Conservation (phyloP, 2,888 invertebrate species). For the Drosophila aldrichi region DNA sequence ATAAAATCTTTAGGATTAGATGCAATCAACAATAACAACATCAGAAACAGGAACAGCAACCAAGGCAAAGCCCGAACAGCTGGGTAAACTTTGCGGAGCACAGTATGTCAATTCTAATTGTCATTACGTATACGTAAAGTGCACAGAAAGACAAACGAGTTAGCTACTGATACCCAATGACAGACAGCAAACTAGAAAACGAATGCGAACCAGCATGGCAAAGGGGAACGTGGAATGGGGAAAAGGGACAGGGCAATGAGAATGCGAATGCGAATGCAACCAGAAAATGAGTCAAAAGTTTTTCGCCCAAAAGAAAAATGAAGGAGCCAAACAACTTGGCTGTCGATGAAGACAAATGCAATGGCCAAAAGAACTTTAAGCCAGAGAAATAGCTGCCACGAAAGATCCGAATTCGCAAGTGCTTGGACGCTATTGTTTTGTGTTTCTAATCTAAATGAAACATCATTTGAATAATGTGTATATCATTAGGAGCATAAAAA, state of each 20-base stretch:
- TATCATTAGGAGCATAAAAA: neutral
- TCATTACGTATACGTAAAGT: constrained; percentile 81
- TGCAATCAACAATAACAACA: constrained; percentile 80
- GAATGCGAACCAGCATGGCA: constrained; percentile 29
- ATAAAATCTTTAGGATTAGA: constrained; percentile 79
- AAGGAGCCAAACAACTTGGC: constrained; percentile 78
- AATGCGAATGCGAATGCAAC: constrained; percentile 9
- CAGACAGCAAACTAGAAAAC: constrained; percentile 63
- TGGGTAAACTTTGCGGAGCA: constrained; percentile 61
- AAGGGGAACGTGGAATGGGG: neutral
- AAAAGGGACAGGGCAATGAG: neutral
- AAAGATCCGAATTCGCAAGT: neutral
- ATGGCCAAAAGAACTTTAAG: constrained; percentile 30
- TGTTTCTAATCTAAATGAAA: neutral
- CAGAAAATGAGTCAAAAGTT: constrained; percentile 64
- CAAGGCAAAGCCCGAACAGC: constrained; percentile 44
- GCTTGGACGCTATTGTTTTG: neutral
- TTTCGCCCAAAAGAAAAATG: constrained; percentile 77
- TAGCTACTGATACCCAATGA: constrained; percentile 77
- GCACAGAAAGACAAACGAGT: constrained; percentile 78
- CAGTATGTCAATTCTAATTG: constrained; percentile 80
- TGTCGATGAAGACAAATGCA: constrained; percentile 81
- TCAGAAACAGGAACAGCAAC: constrained; percentile 20
- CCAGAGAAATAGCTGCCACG: neutral
- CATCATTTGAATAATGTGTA: neutral